These are phyloP conservation scores for Psix sp. DNA, from an alignment of 1,140 invertebrate genomes.

Conservation along the genomic window DNA sequence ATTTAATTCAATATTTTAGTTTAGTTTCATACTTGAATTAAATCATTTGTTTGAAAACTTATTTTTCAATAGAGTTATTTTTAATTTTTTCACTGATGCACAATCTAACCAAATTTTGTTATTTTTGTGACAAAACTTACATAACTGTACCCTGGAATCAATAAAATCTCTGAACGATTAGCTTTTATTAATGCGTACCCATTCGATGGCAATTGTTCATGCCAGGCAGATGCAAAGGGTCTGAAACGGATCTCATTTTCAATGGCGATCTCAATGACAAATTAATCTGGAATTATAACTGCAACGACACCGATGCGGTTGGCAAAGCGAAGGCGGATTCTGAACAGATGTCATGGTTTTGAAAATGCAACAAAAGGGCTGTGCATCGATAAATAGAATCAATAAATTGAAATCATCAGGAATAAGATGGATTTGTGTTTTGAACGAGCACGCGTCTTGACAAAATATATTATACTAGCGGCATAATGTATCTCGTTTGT, in stretches of 20 bases:
- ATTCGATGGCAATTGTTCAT: slow-evolving; percentile 45
- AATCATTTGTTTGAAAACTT: slow-evolving; percentile 62
- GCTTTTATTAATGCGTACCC: slow-evolving; percentile 8
- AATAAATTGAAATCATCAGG: slow-evolving; percentile 43
- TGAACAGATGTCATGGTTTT: slow-evolving; percentile 56
- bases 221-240: slow-evolving; percentile 50
- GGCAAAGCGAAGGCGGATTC: slow-evolving; percentile 23
- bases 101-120: too few relatives aligned
- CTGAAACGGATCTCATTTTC: slow-evolving; percentile 34
- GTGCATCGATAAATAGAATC: slow-evolving; percentile 35
- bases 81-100: too few relatives aligned
- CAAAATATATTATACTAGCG: slow-evolving; percentile 27
- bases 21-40: too few relatives aligned
- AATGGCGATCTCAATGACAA: slow-evolving; percentile 57
- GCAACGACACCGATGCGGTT: slow-evolving; percentile 38
- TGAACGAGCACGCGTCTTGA: slow-evolving; percentile 20
- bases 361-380: slow-evolving; percentile 44
- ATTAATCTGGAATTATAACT: slow-evolving; percentile 61
- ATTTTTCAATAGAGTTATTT: too few relatives aligned
- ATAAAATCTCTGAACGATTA: slow-evolving; percentile 44
- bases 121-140: too few relatives aligned
- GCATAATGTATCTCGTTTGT: slow-evolving; percentile 37
- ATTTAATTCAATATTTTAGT: too few relatives aligned
- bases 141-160: slow-evolving; percentile 16
- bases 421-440: slow-evolving; percentile 49